Base-by-base conservation (phyloP, 2,888 invertebrate species). In the Exocentrus adspersus region DNA sequence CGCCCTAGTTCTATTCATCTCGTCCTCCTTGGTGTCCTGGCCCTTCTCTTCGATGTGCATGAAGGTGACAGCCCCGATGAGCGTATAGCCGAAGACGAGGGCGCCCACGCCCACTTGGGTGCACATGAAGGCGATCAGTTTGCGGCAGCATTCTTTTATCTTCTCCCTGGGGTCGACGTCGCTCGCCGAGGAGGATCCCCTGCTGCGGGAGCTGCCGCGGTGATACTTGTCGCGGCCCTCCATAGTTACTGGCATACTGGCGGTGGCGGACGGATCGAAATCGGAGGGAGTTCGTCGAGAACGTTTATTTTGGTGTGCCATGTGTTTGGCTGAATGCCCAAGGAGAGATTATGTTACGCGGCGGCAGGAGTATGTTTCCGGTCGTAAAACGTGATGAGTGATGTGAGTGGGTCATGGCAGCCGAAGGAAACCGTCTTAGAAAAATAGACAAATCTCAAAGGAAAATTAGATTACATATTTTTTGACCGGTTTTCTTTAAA, bases 91-190 rank as follows among this genome's bases (percentile, higher is more conserved):
- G 1, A 95, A 93, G 46, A 95, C 92, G 14, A 95, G 84, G 6
- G 92, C 94, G 60, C 94, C 95, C 30, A 95, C 94, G 72, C 95
- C 95, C 77, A 92, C 91, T 86, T 94, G 94, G 5, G 95, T 95
- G 84, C 93, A 95, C 94, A 95, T 95, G 78, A 95, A 95, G 5
- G 94, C 93, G 60, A 93, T 89, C 73, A 94, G 87, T 81, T 94
- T 94, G 43, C 95, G 87, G 76, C 92, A 92, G 79, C 93, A 95
- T 78, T 93, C 92, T 81, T 93, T 93, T 60, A 94, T 87, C 77
- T 90, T 91, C 77, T 92, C 92, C 28, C 89, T 84, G 0, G 91
- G 89, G 91, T 90, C 76, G 87, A 86, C 60, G 9, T 69, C 62
- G 87, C 88, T 87, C 0, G 90, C 88, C 1, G 90, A 89, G 0